A percentile compares a stretch with the other conserved stretches of the same genome.
Evolutionary conservation across 1,140 invertebrate species (phyloP).

Genomic region (Sesamia nonagrioides): DNA sequence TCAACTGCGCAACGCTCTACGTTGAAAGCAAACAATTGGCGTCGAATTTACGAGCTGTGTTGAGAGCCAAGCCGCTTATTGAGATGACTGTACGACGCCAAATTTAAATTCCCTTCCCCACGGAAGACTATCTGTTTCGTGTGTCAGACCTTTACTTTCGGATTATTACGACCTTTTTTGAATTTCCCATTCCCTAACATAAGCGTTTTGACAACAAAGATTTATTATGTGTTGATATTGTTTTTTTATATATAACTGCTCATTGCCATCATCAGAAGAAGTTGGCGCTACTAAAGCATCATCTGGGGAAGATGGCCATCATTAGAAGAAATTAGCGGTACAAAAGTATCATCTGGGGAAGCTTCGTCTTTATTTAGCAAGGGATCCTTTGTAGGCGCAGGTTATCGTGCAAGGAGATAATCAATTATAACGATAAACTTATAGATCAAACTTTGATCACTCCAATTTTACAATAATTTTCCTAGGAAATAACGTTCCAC

Average conservation of each 20-base stretch:
- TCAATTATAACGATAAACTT: no score
- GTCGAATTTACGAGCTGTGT: constrained; percentile 75
- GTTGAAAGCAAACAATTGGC: constrained; percentile 79
- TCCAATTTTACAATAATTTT: no score
- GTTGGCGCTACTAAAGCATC: no score
- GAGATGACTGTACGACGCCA: constrained; percentile 70
- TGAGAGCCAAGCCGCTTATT: constrained; percentile 81
- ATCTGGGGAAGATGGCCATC: no score
- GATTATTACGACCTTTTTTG: constrained; percentile 30
- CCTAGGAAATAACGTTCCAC: no score
- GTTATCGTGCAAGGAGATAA: no score
- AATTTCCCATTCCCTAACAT: constrained; percentile 21
- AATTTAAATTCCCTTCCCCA: constrained; percentile 67
- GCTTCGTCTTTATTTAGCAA: no score
- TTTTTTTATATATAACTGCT: background rate
- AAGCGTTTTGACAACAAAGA: background rate
- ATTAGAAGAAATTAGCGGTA: no score
- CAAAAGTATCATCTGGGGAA: no score
- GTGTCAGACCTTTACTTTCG: constrained; percentile 45
- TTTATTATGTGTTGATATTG: constrained; percentile 16
- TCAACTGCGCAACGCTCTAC: constrained; percentile 67
- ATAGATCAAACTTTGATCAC: no score
- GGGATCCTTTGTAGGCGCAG: no score
- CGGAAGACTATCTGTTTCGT: constrained; percentile 42
- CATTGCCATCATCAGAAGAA: no score